Conservation (phyloP, 2,888 invertebrate species). For the Leptinotarsa haldemani region DNA sequence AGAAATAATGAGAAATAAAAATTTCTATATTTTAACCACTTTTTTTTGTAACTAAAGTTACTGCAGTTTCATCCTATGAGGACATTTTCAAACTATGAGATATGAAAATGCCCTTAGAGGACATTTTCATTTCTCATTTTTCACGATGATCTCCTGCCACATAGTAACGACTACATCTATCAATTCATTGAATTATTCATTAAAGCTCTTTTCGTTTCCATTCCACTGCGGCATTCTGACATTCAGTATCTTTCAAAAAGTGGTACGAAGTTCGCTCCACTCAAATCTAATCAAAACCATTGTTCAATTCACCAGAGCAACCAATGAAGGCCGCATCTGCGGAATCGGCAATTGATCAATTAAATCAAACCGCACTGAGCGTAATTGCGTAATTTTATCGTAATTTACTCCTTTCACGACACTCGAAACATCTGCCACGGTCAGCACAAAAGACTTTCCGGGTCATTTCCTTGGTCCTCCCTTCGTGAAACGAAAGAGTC, state of each 20-base stretch:
- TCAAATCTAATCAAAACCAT: constrained; percentile 33
- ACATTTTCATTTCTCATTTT: no score
- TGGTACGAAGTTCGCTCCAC: constrained; percentile 20
- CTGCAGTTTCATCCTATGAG: no score
- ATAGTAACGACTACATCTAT: no score
- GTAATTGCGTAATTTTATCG: constrained; percentile 36
- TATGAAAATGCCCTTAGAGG: no score
- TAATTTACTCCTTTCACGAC: constrained; percentile 34
- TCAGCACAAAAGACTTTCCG: constrained; percentile 17
- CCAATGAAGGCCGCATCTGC: constrained; percentile 28
- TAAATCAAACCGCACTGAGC: constrained; percentile 31
- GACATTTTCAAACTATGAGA: no score
- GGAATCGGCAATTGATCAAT: constrained; percentile 27
- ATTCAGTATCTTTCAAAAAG: not conserved
- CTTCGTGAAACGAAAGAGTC: constrained; percentile 10
- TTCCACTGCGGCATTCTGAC: not conserved
- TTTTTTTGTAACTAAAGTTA: no score
- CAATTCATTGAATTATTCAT: not conserved
- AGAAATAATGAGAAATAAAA: no score
- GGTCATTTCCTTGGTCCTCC: constrained; percentile 17
- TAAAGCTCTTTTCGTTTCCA: not conserved
- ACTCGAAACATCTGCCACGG: not conserved
- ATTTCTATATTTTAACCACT: no score
- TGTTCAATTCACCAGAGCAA: constrained; percentile 28
- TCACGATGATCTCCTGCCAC: no score